These are phyloP conservation scores for Acromyrmex charruanus DNA, from an alignment of 1,140 invertebrate genomes.

Conservation along the genomic window DNA sequence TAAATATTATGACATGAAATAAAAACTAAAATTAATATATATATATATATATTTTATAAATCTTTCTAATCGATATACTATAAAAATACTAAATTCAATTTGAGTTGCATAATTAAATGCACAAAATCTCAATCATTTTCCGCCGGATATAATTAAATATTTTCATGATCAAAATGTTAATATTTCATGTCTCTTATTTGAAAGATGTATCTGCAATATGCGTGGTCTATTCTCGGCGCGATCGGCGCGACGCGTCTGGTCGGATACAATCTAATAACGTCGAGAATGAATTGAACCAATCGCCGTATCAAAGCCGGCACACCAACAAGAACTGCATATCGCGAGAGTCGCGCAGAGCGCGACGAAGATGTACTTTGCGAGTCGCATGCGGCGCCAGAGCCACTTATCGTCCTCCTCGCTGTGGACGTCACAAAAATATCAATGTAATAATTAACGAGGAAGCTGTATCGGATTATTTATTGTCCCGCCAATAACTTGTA, in stretches of 20 bases:
- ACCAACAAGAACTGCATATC: background rate
- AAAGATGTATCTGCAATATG: background rate
- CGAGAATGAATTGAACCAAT: constrained; percentile 61
- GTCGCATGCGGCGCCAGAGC: constrained; percentile 13
- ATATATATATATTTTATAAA: background rate
- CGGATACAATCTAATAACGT: constrained; percentile 46
- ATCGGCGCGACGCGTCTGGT: constrained; percentile 14
- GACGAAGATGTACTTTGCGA: constrained; percentile 21
- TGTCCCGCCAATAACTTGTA: background rate
- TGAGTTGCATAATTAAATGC: constrained; percentile 2
- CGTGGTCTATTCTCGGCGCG: background rate
- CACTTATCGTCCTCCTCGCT: constrained; percentile 21
- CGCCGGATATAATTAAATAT: background rate
- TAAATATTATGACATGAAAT: background rate
- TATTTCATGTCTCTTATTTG: background rate
- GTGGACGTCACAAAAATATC: constrained; percentile 8
- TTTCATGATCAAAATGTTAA: background rate
- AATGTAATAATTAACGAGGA: constrained; percentile 42
- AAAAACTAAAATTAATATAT: background rate
- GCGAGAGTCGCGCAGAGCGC: constrained; percentile 22
- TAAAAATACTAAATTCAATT: background rate
- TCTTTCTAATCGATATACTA: background rate
- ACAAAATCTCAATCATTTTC: background rate
- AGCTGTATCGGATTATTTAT: constrained; percentile 30
- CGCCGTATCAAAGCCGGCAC: constrained; percentile 49